Evolutionary conservation across 2,797 vertebrate species (phyloP).

Genomic region (Martes flavigula): DNA sequence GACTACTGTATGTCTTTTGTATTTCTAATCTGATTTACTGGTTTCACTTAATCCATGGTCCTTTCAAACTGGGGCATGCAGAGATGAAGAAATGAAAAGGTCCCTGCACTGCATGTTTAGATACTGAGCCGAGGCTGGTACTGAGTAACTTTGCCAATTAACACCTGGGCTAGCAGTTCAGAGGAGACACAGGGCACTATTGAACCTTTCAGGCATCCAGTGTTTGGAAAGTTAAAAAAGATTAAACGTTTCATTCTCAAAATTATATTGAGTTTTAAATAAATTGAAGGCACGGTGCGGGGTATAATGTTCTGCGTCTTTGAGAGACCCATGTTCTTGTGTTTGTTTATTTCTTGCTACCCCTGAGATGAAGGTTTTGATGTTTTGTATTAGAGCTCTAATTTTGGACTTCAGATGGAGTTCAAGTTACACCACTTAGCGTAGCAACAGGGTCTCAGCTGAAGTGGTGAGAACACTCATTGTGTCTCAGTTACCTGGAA

Average conservation of each 20-base stretch:
- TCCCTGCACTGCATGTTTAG: background rate
- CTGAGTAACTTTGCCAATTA: background rate
- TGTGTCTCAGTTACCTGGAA: background rate
- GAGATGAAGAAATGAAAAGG: background rate
- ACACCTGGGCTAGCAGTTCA: background rate
- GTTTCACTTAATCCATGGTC: background rate
- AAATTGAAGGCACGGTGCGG: background rate
- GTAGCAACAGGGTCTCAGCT: background rate
- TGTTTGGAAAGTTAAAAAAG: background rate
- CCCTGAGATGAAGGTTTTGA: background rate
- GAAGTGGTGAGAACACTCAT: background rate
- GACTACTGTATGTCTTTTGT: background rate
- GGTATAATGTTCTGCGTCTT: background rate
- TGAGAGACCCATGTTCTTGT: background rate
- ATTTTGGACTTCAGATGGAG: background rate
- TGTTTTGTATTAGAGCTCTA: background rate
- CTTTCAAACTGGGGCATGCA: background rate
- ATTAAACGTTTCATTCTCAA: slow-evolving; percentile 11
- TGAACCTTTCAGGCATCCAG: background rate
- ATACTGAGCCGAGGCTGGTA: background rate
- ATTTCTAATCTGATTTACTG: background rate
- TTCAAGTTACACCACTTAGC: background rate
- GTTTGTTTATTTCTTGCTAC: background rate
- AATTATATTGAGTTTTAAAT: background rate
- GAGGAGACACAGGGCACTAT: background rate